Evolutionary conservation across 1,140 invertebrate genomes (phyloP), one percentile per base, ranked within the genome.

Genomic region (Stegodyphus dumicola): DNA sequence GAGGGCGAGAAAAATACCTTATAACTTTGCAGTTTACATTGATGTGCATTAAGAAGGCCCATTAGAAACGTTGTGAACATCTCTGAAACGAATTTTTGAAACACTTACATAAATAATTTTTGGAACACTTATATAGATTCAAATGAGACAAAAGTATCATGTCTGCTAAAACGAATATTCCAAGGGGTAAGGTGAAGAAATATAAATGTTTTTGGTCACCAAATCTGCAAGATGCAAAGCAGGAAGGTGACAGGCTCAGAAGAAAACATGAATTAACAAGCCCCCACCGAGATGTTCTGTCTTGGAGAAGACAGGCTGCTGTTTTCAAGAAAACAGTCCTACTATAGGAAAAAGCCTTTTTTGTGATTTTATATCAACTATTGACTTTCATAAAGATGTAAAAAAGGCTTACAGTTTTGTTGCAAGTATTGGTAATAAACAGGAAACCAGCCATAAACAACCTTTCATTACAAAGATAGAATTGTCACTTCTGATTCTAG

Each of bases 341-440:
- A 3, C 33, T 18, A 13, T 56, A 76, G 33, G 56, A 76, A 76
- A 7, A 7, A 9, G 74, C 74, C 18, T 76, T 52, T 13, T 76
- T 76, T 11, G 56, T 33, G 6, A 76, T 7, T 76, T 76, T 9
- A 54, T 76, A 56, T 56, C 51, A 18, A 76, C 13, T 48, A 60
- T 76, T 48, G 7, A 56, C 5, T 76, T 56, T 17, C 74, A 76
- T 18, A 76, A 76, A 76, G 13, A 76, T 76, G 52, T 5, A 56
- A 54, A 17, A 48, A 49, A 56, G 56, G n/a, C 53, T 18, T 3
- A 54, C 53, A 56, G 0, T 56, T 76, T 76, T 17, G 1, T 76
- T 76, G 74, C 53, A 1, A 76, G 7, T 60, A 60, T 54, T 54
- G 3, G 3, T 33, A 33, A 33, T 33, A 33, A 33, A 33, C 33